A percentile compares a stretch with the other conserved stretches of the same genome.
Evolutionary conservation across 2,113 vertebrate species (phyloP).

Genomic region (zebrafish (Danio rerio)): DNA sequence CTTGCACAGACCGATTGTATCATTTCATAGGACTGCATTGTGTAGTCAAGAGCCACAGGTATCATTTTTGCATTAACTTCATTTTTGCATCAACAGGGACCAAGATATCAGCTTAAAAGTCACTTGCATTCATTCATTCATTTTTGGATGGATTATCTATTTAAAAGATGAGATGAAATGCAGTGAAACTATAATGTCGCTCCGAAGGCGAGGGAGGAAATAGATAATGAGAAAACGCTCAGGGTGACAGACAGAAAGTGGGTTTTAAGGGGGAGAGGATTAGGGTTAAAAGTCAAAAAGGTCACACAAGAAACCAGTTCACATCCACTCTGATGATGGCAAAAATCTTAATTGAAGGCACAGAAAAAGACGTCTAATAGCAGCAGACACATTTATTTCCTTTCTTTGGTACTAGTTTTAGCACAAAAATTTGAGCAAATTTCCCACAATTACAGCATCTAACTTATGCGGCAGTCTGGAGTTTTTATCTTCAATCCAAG

Average conservation of each 20-base stretch:
- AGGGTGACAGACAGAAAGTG: constrained; percentile 68
- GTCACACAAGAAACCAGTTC: constrained; percentile 68
- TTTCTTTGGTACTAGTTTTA: too few species aligned
- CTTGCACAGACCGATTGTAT: too few species aligned
- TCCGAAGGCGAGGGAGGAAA: constrained; percentile 50
- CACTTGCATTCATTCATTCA: too few species aligned
- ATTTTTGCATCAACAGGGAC: too few species aligned
- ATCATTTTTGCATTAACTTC: too few species aligned
- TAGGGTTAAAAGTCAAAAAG: constrained; percentile 74
- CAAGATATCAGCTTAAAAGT: too few species aligned
- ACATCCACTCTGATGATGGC: constrained; percentile 46
- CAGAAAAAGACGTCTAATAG: neutral
- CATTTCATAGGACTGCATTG: too few species aligned
- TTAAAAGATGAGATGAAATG: neutral
- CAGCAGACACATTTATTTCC: constrained; percentile 11
- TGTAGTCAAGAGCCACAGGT: too few species aligned
- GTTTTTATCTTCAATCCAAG: neutral
- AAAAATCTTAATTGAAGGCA: constrained; percentile 21
- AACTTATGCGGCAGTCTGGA: neutral
- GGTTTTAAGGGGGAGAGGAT: constrained; percentile 68
- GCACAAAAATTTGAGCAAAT: neutral
- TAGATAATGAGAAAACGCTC: constrained; percentile 66
- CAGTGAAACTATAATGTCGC: constrained; percentile 5
- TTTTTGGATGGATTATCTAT: too few species aligned
- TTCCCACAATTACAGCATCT: neutral